A percentile compares a stretch with the other conserved stretches of the same genome.
These are phyloP conservation scores for Heterochromis multidens DNA, from an alignment of 2,113 vertebrate species.

Conservation along the genomic window DNA sequence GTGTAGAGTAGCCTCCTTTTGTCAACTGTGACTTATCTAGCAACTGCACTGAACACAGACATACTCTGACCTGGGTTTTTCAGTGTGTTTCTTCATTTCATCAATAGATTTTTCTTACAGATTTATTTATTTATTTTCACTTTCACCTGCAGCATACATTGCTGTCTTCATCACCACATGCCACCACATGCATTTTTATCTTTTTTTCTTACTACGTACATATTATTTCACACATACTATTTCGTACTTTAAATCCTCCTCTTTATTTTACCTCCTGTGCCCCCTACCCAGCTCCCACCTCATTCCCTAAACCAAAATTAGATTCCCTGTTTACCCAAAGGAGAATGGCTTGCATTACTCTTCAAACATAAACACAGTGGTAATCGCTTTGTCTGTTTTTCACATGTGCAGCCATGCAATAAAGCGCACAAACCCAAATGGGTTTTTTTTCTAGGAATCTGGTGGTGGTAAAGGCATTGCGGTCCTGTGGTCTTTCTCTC, in stretches of 20 bases:
- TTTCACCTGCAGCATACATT: not conserved
- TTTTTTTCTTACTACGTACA: too few relatives aligned
- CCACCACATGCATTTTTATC: not conserved
- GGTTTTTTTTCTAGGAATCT: conserved; percentile 62
- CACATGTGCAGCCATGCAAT: conserved; percentile 75
- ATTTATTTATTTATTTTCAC: not conserved
- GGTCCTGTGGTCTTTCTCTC: conserved; percentile 56
- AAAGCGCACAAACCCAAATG: conserved; percentile 61
- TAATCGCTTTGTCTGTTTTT: conserved; percentile 77
- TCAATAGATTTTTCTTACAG: conserved; percentile 1
- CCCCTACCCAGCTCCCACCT: conserved; percentile 18
- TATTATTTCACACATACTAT: too few relatives aligned
- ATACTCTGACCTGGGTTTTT: not conserved
- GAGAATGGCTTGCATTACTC: conserved; percentile 73
- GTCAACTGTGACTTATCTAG: conserved; percentile 6
- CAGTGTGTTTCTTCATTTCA: not conserved
- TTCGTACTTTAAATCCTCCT: conserved; percentile 9
- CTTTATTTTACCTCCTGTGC: conserved; percentile 37
- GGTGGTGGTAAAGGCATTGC: conserved; percentile 60
- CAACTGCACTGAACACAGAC: conserved; percentile 5
- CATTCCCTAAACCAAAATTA: conserved; percentile 67
- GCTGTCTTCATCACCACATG: not conserved
- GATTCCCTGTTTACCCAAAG: conserved; percentile 72
- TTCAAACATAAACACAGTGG: conserved; percentile 72
- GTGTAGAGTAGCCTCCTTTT: conserved; percentile 24